Base-by-base conservation (phyloP, 1,140 invertebrate genomes). In the Micrasema minimum region DNA sequence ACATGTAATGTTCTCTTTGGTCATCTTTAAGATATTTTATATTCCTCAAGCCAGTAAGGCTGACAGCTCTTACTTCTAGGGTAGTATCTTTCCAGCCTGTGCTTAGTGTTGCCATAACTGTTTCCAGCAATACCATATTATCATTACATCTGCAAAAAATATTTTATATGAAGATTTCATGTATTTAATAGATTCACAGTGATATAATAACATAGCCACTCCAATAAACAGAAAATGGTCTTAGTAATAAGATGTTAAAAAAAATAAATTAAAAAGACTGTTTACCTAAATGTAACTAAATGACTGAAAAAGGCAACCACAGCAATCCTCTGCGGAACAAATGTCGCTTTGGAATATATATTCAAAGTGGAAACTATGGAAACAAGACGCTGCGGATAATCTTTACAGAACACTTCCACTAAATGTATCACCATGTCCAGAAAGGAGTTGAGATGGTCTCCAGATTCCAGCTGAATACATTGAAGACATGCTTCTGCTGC, bases 271-370 rank as follows among this genome's bases (percentile, higher is more conserved):
- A n/a, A n/a, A n/a, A n/a, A n/a, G n/a, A 31, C 26, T 31, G 7
- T 31, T 31, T 62, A 84, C 80, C 80, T 79, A 69, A 81, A 84
- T 53, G 79, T 76, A 0, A 84, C 73, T 14, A 89, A 82, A 79
- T 88, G 86, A 23, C 87, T 86, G 78, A 90, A 86, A 75, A 91
- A 87, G 18, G 87, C 87, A n/a, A 86, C 83, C 9, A 88, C 88
- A 0, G 88, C 87, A 59, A 89, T 84, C 67, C 90, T 81, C 76
- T 92, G 90, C 5, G 88, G 83, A 51, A 90, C 88, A 69, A 88
- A 84, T 5, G 87, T 79, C 14, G 86, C 86, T 18, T 87, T 81
- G 11, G 88, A 80, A 68, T 85, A 85, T 2, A 80, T 76, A 4
- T 83, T 85, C 22, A 90, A 77, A 31, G 80, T 81, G 1, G 82